Evolutionary conservation across 2,888 invertebrate species (phyloP).

Genomic region (Anodontia alba): DNA sequence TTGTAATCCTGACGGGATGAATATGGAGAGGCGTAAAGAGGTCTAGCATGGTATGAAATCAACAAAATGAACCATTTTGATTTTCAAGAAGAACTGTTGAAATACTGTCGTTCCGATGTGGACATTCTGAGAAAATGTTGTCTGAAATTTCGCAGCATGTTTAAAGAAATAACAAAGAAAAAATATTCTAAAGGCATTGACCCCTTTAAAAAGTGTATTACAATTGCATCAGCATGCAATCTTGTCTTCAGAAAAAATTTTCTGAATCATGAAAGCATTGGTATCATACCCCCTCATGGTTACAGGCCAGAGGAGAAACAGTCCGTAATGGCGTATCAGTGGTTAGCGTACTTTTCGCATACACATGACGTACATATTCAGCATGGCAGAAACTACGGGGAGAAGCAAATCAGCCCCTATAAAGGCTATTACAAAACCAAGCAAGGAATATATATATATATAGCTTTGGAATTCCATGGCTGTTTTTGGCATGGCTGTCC

Average conservation of each 20-base stretch:
- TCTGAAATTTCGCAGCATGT: constrained; percentile 39
- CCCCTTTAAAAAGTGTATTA: constrained; percentile 49
- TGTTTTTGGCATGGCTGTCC: constrained; percentile 39
- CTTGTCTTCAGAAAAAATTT: constrained; percentile 46
- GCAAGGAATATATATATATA: background rate
- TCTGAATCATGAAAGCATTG: constrained; percentile 37
- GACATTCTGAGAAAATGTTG: constrained; percentile 47
- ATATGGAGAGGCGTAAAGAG: constrained; percentile 31
- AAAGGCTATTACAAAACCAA: constrained; percentile 26
- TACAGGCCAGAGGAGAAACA: constrained; percentile 56
- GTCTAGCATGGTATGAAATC: constrained; percentile 49
- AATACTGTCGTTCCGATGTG: constrained; percentile 47
- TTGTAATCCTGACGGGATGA: constrained; percentile 56
- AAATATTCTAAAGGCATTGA: constrained; percentile 32
- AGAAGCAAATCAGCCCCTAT: constrained; percentile 27
- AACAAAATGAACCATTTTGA: constrained; percentile 30
- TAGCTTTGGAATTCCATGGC: constrained; percentile 25
- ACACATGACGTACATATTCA: constrained; percentile 24
- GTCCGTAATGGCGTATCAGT: constrained; percentile 49
- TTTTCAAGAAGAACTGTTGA: constrained; percentile 42
- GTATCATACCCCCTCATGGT: constrained; percentile 56
- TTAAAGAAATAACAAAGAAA: constrained; percentile 37
- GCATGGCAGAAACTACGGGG: constrained; percentile 32
- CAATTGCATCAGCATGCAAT: constrained; percentile 55
- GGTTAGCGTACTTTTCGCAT: constrained; percentile 43